phyloP scores from a whole-genome alignment of 2,797 vertebrate genomes.

The Pitangus sulphuratus region DNA sequence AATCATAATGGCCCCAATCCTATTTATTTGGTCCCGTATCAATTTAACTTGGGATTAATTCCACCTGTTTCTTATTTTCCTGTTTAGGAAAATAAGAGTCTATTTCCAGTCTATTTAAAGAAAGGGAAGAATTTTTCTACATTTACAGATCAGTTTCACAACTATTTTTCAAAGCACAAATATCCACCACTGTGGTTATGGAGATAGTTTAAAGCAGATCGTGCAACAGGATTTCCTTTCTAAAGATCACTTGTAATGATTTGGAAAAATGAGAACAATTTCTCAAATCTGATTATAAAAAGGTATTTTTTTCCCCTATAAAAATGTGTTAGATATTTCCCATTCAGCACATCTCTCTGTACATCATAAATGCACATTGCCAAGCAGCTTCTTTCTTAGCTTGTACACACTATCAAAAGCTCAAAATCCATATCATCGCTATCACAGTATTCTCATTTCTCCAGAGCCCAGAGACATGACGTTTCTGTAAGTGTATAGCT shows the following conservation, averaged over 20 bases:
- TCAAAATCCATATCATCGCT: neutral
- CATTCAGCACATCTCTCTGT: neutral
- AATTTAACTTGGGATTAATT: slow-evolving; percentile 47
- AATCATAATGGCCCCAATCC: slow-evolving; percentile 40
- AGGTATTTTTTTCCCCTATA: neutral
- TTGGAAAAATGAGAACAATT: neutral
- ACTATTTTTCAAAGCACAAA: neutral
- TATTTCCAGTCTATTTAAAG: neutral
- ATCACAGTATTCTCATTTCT: neutral
- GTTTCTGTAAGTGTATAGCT: neutral
- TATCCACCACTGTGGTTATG: neutral
- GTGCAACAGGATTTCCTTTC: neutral
- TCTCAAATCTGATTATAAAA: neutral
- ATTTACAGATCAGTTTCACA: neutral
- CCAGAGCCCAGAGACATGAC: neutral
- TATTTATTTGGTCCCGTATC: slow-evolving; percentile 46
- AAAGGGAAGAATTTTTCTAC: neutral
- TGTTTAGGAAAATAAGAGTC: too few relatives aligned
- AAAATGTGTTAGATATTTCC: neutral
- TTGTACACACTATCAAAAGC: neutral
- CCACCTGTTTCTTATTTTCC: neutral
- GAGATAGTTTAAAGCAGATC: neutral
- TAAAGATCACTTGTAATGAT: neutral
- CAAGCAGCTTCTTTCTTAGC: neutral
- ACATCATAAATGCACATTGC: neutral